These are phyloP conservation scores for Chitala chitala DNA, from an alignment of 2,113 vertebrate species.

Conservation along the genomic window DNA sequence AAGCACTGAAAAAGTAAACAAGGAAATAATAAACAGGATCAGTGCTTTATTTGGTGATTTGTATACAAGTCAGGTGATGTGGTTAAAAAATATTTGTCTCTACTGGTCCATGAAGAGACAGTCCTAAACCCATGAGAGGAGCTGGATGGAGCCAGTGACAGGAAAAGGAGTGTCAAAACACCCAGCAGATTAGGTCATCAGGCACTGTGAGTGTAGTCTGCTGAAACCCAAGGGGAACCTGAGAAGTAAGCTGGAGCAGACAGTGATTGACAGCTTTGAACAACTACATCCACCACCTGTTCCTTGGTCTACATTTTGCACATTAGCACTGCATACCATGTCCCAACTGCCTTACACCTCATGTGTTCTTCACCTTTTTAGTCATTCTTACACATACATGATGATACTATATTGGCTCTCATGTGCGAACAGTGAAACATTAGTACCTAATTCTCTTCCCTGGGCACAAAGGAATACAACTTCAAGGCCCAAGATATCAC, in stretches of 20 bases:
- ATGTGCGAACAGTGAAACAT: not conserved
- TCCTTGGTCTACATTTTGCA: not conserved
- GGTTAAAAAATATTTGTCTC: not conserved
- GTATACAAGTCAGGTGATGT: not conserved
- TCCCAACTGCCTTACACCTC: not conserved
- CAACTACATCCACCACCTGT: not conserved
- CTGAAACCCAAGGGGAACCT: not conserved
- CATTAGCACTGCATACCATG: not conserved
- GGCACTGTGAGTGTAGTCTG: not conserved
- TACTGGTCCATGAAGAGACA: not conserved
- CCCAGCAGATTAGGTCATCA: not conserved
- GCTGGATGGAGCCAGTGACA: not conserved
- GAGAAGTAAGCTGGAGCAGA: not conserved
- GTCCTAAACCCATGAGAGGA: not conserved
- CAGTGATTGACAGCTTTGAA: not conserved
- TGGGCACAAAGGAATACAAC: not conserved
- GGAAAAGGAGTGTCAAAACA: not conserved
- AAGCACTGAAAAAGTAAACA: no score
- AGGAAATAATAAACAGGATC: no score
- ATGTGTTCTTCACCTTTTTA: not conserved
- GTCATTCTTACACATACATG: not conserved
- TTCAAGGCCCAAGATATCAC: not conserved
- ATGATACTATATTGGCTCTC: not conserved
- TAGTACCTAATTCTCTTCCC: not conserved
- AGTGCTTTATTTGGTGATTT: no score